phyloP scores from a whole-genome alignment of 2,797 vertebrate species.

The Protosalanx chinensis region DNA sequence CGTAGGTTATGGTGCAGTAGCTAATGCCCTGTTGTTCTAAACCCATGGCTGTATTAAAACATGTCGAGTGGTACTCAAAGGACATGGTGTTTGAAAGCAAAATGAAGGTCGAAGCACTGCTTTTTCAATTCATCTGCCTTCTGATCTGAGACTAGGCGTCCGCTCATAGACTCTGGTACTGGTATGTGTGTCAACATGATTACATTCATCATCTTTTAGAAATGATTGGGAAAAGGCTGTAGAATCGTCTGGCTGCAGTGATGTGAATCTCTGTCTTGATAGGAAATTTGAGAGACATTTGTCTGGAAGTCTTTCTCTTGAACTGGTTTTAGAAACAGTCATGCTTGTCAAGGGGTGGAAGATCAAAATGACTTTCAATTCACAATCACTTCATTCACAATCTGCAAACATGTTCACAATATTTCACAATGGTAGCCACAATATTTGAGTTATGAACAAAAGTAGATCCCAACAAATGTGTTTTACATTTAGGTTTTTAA shows the following conservation, averaged over 20 bases:
- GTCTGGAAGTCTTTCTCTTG: neutral
- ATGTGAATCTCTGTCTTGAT: conserved; percentile 40
- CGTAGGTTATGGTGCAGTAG: neutral
- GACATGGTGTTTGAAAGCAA: neutral
- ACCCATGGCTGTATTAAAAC: neutral
- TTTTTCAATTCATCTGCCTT: neutral
- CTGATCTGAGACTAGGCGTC: no score
- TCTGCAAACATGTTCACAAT: neutral
- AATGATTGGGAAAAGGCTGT: conserved; percentile 56
- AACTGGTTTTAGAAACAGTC: neutral
- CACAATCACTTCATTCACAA: neutral
- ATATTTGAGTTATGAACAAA: conserved; percentile 34
- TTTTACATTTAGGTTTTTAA: conserved; percentile 65
- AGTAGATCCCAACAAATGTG: conserved; percentile 22
- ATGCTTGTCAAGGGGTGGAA: neutral
- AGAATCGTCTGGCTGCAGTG: conserved; percentile 49
- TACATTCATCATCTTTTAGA: conserved; percentile 62
- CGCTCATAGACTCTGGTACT: conserved; percentile 23
- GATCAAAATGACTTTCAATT: neutral
- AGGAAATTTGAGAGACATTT: conserved; percentile 23
- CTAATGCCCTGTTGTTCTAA: neutral
- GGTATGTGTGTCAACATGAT: conserved; percentile 58
- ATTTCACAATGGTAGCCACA: neutral
- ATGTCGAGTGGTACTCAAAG: neutral
- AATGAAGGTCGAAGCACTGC: neutral